These are phyloP conservation scores for Pelobates cultripes DNA, from an alignment of 2,797 vertebrate species.

Conservation along the genomic window DNA sequence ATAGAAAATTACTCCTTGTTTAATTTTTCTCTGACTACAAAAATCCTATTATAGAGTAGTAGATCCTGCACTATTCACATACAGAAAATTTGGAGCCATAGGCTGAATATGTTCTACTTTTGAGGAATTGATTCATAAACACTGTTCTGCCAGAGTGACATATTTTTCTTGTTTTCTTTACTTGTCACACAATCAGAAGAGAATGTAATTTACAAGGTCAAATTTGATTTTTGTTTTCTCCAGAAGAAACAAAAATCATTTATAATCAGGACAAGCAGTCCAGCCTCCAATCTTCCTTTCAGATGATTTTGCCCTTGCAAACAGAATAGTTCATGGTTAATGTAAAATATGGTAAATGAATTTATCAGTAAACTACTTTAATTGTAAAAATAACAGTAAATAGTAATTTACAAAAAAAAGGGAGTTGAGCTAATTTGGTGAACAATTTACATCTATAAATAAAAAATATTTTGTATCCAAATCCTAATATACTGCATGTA, in stretches of 20 bases:
- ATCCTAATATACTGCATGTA: no score
- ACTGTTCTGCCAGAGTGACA: conserved; percentile 22
- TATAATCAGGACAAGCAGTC: conserved; percentile 17
- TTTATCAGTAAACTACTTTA: no score
- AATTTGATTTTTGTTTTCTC: conserved; percentile 19
- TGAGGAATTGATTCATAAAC: conserved; percentile 36
- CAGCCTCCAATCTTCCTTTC: no score
- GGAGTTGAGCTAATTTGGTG: no score
- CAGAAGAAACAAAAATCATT: neutral
- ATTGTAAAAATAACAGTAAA: no score
- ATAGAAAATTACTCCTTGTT: neutral
- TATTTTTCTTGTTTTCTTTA: conserved; percentile 15
- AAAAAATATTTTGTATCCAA: no score
- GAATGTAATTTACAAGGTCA: conserved; percentile 36
- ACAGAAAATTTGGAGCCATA: conserved; percentile 20
- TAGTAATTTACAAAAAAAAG: no score
- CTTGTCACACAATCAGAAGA: conserved; percentile 20
- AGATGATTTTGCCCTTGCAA: no score
- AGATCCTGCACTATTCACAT: conserved; percentile 1
- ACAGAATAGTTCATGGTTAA: no score
- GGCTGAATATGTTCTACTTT: conserved; percentile 32
- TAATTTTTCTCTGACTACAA: conserved; percentile 1
- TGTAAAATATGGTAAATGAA: no score
- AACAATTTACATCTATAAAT: no score
- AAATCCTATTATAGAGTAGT: conserved; percentile 13